These are phyloP conservation scores for Pocillopora damicornis DNA, from an alignment of 64 coral and sea anemone species.

Conservation along the genomic window DNA sequence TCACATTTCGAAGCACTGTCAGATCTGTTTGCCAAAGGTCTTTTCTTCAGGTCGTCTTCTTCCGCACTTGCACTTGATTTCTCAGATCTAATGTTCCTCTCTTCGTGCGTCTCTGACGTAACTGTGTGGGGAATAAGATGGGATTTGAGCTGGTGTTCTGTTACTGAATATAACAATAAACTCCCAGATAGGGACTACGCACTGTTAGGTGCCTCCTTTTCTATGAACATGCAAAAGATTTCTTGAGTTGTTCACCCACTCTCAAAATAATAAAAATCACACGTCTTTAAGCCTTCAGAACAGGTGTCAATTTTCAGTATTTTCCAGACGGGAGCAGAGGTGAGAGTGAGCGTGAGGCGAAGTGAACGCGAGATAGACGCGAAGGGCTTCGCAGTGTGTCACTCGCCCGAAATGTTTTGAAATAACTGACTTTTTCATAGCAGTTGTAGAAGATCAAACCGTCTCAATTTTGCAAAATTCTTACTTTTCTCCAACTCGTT, in stretches of 20 bases:
- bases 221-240: no score
- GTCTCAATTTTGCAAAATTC: not conserved
- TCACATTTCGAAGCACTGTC: not conserved
- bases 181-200: no score
- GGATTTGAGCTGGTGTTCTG: not conserved
- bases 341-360: no score
- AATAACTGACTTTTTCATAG: not conserved
- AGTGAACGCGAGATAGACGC: no score
- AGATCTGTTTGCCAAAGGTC: not conserved
- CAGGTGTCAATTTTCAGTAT: no score
- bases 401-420: not conserved
- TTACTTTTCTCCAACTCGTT: slow-evolving; percentile 15
- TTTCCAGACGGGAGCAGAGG: no score
- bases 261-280: no score
- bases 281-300: no score
- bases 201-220: no score
- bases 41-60: not conserved
- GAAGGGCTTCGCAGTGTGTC: no score
- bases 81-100: not conserved
- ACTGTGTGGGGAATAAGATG: not conserved
- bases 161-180: no score
- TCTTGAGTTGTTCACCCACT: no score
- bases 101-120: not conserved
- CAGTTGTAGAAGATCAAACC: not conserved
- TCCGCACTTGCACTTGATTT: not conserved